Base-by-base conservation (phyloP, 2,797 vertebrate genomes). In the Enteromius trimaculatus region DNA sequence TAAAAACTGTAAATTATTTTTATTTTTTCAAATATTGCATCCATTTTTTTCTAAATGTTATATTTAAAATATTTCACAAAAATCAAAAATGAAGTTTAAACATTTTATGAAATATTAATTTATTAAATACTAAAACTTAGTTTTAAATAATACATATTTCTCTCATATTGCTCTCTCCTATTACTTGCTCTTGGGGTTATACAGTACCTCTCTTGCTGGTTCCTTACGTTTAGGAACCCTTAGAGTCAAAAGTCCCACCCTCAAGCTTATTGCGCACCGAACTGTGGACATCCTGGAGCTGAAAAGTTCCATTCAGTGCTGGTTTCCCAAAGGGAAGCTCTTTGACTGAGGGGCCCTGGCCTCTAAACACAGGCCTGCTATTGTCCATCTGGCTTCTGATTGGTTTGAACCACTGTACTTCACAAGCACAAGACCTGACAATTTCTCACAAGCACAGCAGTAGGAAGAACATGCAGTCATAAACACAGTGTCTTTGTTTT, bases 311-410 rank as follows among this genome's bases (percentile, higher is more conserved):
- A 77, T 86, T 86, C 65, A 86, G 65, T 31, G 16, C 60, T n/a
- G 31, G 42, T 34, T 82, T 34, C 66, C 47, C 26, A 21, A 39
- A 75, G 60, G 49, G 74, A 79, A 53, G 29, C n/a, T 79, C 86
- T 84, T 90, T 87, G 64, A 79, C 74, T 86, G 89, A 87, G 89
- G 88, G 85, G 62, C 31, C 79, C 85, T 4, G 82, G 65, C 82
- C 51, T 62, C 17, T 2, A 29, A 79, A 66, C 64, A 78, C 80
- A 85, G 84, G 60, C 10, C 86, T 65, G 80, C 81, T 86, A 85
- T 86, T 84, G 79, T 37, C 69, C 29, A 39, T 62, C 5, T 79
- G 21, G 47, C 31, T 55, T 66, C 39, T 26, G 68, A 44, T 51
- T 71, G 70, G 47, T 13, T 55, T 75, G n/a, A 47, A 14, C 31